Conservation (phyloP, 2,797 vertebrate species). For the Prunella strophiata region DNA sequence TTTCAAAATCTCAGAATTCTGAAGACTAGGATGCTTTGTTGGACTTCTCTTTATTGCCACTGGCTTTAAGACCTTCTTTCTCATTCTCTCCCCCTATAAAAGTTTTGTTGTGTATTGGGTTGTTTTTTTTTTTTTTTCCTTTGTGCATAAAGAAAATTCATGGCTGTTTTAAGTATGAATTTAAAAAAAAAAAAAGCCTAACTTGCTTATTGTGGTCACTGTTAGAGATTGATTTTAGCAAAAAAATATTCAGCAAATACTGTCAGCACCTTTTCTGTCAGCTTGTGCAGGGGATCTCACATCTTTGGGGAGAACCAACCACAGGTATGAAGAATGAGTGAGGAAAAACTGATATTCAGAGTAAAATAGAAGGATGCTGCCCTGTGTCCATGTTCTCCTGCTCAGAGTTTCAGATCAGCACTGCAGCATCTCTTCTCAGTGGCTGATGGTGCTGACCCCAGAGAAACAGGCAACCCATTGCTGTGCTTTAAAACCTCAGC, state of each 20-base stretch:
- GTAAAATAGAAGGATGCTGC: neutral
- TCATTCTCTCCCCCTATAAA: neutral
- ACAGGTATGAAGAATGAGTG: neutral
- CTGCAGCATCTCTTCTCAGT: neutral
- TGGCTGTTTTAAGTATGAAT: conserved; percentile 64
- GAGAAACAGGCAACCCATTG: fast-evolving
- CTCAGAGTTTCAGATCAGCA: neutral
- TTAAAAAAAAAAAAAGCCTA: conserved; percentile 48
- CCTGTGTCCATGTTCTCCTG: neutral
- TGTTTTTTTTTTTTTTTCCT: neutral
- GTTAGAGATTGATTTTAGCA: conserved; percentile 48
- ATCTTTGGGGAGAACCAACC: fast-evolving
- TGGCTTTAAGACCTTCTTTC: neutral
- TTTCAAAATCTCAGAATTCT: neutral
- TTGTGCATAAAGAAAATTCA: neutral
- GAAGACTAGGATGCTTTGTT: neutral
- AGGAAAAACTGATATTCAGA: neutral
- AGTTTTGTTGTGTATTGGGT: fast-evolving
- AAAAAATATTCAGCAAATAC: conserved; percentile 39
- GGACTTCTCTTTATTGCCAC: neutral
- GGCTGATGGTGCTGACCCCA: neutral
- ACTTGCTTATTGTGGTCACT: conserved; percentile 66
- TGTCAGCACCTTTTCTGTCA: conserved; percentile 37
- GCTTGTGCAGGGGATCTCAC: neutral
- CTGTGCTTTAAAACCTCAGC: neutral